Evolutionary conservation across 35 echinoderm and acorn worm species (phyloP).

Genomic region (Apostichopus parvimensis): DNA sequence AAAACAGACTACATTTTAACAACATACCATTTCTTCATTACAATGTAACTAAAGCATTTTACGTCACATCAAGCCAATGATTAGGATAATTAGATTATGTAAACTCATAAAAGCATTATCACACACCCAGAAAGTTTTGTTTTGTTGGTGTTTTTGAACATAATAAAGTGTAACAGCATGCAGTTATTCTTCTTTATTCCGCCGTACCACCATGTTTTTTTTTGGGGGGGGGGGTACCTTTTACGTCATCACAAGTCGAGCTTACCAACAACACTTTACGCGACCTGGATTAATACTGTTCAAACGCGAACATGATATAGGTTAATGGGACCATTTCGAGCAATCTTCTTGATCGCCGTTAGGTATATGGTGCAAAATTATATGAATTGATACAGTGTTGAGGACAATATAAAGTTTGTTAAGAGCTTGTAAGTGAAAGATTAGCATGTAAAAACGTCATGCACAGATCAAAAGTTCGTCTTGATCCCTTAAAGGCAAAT

Average conservation of each 20-base stretch:
- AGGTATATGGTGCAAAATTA: not conserved
- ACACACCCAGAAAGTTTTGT: no score
- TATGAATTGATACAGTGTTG: not conserved
- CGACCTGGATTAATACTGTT: not conserved
- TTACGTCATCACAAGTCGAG: not conserved
- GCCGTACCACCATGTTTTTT: no score
- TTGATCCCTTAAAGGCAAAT: not conserved
- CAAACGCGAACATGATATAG: not conserved
- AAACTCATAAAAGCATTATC: no score
- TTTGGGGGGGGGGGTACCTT: no score
- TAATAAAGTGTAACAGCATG: no score
- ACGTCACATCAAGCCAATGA: no score
- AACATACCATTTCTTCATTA: no score
- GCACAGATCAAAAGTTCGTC: not conserved
- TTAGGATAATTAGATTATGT: no score
- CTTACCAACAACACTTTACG: not conserved
- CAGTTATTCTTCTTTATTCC: no score
- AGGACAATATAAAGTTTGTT: not conserved
- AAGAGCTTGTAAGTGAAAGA: not conserved
- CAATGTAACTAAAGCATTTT: no score
- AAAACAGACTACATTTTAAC: no score
- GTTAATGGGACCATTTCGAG: not conserved
- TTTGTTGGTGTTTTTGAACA: no score
- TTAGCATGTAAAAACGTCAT: not conserved
- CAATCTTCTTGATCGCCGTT: not conserved